Conservation (phyloP, 2,113 vertebrate genomes). For the Bolborhynchus lineola region DNA sequence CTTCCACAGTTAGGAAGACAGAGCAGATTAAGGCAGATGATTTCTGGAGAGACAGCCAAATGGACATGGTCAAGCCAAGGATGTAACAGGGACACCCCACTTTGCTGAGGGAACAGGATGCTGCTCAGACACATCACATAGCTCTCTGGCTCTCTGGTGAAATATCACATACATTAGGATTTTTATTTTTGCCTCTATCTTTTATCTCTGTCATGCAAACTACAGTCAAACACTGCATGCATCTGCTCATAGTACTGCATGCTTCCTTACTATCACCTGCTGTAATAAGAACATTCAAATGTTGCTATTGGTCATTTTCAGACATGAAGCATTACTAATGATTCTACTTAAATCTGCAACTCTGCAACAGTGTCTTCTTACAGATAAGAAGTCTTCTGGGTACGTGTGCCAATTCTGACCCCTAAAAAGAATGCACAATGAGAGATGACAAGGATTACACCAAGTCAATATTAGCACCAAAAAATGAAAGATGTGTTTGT, state of each 20-base stretch:
- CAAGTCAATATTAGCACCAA: neutral
- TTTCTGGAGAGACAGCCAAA: neutral
- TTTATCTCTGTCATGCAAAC: neutral
- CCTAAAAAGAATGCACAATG: neutral
- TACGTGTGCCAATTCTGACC: neutral
- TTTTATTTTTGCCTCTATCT: neutral
- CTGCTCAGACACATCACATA: neutral
- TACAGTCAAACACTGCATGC: neutral
- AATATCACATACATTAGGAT: neutral
- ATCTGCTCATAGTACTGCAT: neutral
- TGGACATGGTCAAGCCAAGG: accelerated
- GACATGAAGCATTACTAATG: neutral
- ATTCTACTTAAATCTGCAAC: neutral
- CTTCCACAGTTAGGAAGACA: neutral
- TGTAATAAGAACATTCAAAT: neutral
- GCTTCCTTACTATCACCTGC: neutral
- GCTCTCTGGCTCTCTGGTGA: neutral
- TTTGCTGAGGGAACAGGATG: neutral
- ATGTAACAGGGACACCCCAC: neutral
- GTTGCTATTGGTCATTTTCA: neutral
- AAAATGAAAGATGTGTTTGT: neutral
- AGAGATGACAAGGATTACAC: neutral
- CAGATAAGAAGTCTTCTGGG: accelerated
- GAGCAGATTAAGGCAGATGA: neutral
- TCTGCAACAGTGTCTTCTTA: neutral